These are phyloP conservation scores for Hydropsyche betteni DNA, from an alignment of 2,888 invertebrate species.

Conservation along the genomic window DNA sequence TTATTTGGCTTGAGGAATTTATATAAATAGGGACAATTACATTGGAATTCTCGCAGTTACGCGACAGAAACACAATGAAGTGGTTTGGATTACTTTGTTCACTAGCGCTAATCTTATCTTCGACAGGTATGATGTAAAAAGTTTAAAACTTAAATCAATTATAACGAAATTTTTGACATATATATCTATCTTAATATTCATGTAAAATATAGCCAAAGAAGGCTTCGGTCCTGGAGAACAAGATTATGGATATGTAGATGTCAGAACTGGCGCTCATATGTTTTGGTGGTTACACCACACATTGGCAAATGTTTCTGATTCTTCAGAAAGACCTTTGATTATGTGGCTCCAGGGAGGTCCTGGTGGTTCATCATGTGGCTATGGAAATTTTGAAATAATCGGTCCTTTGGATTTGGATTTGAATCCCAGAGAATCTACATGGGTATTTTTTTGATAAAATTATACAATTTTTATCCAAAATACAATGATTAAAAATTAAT, in stretches of 20 bases:
- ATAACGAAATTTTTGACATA: too few species aligned
- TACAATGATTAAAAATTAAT: too few species aligned
- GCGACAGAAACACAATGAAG: not conserved
- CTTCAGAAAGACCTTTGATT: constrained; percentile 73
- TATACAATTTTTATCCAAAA: too few species aligned
- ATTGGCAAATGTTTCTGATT: constrained; percentile 63
- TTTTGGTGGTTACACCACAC: constrained; percentile 90
- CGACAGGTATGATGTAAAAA: not conserved
- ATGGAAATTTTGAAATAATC: constrained; percentile 86
- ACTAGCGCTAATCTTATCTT: not conserved
- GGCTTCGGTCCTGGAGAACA: constrained; percentile 69
- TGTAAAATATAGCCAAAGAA: constrained; percentile 37
- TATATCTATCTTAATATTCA: not conserved
- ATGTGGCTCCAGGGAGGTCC: constrained; percentile 93
- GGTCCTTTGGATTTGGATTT: constrained; percentile 77
- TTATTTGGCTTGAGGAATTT: too few species aligned
- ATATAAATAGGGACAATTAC: constrained; percentile 8
- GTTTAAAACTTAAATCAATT: not conserved
- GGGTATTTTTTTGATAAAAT: constrained; percentile 67
- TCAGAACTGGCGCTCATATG: constrained; percentile 76
- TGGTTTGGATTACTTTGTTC: not conserved
- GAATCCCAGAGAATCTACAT: constrained; percentile 72
- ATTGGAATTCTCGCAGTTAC: not conserved
- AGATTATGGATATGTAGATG: constrained; percentile 78
- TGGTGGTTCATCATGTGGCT: constrained; percentile 79